Conservation (phyloP, 2,888 invertebrate species). For the Sphaerophoria rueppellii region DNA sequence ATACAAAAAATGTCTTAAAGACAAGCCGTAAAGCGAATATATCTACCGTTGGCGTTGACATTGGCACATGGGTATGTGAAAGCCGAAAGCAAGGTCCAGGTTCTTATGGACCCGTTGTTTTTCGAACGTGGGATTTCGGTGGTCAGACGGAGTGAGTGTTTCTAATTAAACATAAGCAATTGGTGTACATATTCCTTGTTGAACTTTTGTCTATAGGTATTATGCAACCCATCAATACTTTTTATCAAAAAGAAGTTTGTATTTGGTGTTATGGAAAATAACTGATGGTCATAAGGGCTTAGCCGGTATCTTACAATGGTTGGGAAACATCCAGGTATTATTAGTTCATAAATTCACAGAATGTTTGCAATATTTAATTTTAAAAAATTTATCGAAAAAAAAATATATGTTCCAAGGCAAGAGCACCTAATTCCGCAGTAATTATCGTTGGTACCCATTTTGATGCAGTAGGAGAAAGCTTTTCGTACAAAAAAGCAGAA, state of each 20-base stretch:
- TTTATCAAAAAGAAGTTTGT: conserved; percentile 95
- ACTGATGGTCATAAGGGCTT: conserved; percentile 95
- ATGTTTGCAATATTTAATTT: too few species aligned
- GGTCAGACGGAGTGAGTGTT: conserved; percentile 93
- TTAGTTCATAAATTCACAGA: background rate
- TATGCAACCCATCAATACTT: conserved; percentile 99
- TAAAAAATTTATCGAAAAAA: background rate
- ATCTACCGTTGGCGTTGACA: conserved; percentile 98
- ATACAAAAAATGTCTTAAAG: conserved; percentile 90
- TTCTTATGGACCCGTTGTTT: conserved; percentile 91
- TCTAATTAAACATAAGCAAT: background rate
- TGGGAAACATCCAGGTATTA: conserved; percentile 91
- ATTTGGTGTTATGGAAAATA: conserved; percentile 97
- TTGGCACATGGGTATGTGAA: conserved; percentile 96
- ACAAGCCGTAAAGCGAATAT: conserved; percentile 91
- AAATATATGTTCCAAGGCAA: conserved; percentile 83
- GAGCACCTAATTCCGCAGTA: conserved; percentile 98
- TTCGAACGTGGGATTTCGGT: conserved; percentile 99
- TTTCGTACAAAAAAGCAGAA: conserved; percentile 83
- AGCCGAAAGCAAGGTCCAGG: conserved; percentile 90
- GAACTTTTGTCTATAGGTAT: conserved; percentile 84
- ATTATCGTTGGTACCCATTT: conserved; percentile 98
- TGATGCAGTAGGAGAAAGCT: conserved; percentile 87
- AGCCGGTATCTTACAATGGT: conserved; percentile 95
- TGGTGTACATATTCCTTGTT: background rate